phyloP scores from a whole-genome alignment of 2,797 vertebrate species.

The Margarornis squamiger region DNA sequence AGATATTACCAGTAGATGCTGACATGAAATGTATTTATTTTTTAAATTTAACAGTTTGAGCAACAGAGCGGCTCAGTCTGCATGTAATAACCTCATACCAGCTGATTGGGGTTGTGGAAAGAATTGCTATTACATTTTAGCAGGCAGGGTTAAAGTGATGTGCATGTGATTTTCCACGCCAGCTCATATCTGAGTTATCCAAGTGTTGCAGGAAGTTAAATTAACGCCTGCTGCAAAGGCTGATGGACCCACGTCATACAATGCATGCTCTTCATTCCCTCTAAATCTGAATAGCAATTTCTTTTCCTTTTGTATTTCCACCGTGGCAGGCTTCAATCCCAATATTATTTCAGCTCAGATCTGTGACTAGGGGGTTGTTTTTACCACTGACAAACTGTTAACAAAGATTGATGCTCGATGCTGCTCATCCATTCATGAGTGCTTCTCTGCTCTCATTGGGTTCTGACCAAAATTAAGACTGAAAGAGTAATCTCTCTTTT shows the following conservation, averaged over 20 bases:
- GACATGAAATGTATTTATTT: background rate
- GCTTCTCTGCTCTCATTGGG: background rate
- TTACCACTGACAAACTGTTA: constrained; percentile 14
- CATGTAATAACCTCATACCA: constrained; percentile 26
- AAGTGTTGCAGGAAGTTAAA: constrained; percentile 24
- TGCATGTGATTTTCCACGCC: constrained; percentile 25
- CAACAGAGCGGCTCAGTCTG: background rate
- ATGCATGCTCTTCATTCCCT: background rate
- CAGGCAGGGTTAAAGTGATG: background rate
- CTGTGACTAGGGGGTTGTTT: background rate
- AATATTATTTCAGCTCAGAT: constrained; percentile 46
- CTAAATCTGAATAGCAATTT: background rate
- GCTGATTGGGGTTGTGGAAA: constrained; percentile 12
- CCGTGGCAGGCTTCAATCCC: background rate
- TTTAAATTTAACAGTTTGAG: background rate
- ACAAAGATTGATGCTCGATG: constrained; percentile 38
- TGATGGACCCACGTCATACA: background rate
- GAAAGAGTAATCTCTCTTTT: background rate
- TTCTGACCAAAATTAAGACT: constrained; percentile 40
- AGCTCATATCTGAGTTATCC: background rate
- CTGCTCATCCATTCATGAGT: constrained; percentile 43
- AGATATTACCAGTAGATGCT: background rate
- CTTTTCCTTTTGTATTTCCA: constrained; percentile 10
- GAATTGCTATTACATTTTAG: constrained; percentile 18
- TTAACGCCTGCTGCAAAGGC: constrained; percentile 7